Evolutionary conservation across 2,113 vertebrate genomes (phyloP).

Genomic region (Rhegmatorhina hoffmannsi): DNA sequence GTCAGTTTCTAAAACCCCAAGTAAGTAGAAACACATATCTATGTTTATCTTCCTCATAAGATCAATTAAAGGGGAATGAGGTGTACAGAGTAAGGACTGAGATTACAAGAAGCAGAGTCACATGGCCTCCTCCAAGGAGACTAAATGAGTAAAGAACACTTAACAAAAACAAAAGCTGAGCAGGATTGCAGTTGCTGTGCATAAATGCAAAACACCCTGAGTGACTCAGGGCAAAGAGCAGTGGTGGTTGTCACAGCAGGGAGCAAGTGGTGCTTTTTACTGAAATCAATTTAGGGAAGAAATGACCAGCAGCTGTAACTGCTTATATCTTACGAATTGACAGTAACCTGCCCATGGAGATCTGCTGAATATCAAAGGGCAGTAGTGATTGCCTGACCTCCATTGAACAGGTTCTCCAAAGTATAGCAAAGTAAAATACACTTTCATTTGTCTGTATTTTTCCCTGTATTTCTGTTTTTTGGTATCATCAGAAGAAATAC

Average conservation of each 20-base stretch:
- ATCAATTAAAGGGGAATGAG: not conserved
- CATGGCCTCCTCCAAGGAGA: not conserved
- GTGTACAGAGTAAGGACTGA: not conserved
- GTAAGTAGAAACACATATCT: not conserved
- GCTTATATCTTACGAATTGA: not conserved
- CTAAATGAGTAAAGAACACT: not conserved
- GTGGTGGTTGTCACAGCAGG: not conserved
- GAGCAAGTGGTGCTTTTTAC: not conserved
- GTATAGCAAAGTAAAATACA: not conserved
- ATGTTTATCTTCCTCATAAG: not conserved
- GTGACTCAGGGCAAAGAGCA: not conserved
- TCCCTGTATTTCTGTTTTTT: not conserved
- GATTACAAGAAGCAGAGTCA: not conserved
- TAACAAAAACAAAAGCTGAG: not conserved
- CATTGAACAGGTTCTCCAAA: not conserved
- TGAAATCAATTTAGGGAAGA: not conserved
- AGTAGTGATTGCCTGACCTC: not conserved
- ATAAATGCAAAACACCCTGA: not conserved
- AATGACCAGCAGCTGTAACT: not conserved
- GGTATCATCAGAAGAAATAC: not conserved
- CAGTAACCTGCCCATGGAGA: not conserved
- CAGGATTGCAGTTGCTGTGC: not conserved
- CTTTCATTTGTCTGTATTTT: not conserved
- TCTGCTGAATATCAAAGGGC: not conserved
- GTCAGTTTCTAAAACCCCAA: not conserved